Evolutionary conservation across 2,888 invertebrate genomes (phyloP), one percentile per base, ranked within the genome.

Genomic region (Drosophila atripex): DNA sequence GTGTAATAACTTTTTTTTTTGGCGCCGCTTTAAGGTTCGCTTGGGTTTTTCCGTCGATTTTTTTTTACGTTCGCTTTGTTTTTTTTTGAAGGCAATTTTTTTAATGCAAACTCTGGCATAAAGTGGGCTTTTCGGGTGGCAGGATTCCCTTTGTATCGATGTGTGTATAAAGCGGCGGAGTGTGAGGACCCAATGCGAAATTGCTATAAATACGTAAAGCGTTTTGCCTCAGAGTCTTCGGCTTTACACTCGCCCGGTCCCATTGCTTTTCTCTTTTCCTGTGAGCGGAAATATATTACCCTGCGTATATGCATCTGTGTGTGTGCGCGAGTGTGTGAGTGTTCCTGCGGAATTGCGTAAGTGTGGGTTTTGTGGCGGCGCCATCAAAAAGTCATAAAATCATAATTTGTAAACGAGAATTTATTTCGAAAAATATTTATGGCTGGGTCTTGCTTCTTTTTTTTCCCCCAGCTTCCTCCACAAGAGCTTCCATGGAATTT

Each of bases 381-480:
- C 87, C 88, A 87, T 87, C 88, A 87, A 89, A 87, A 87, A 87
- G 86, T 87, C 87, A 87, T 87, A 87, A 89, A 87, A 87, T 89
- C 89, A 87, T 87, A 87, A 87, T 87, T 87, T 87, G 89, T 85
- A 82, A 88, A 87, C 89, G 89, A 88, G 86, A 76, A 87, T 86
- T 89, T 87, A 88, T 87, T 87, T 88, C 83, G 75, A 86, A 86
- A 88, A 77, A 77, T 86, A 83, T 83, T 88, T 88, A 83, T 88
- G 86, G 77, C 60, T 51, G 61, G 78, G 72, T 77, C 51, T 66
- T 21, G 71, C 70, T 70, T 66, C 45, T 50, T 66, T 71, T 35
- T 35, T 35, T 12, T 32, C 8, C 9, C 11, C 6, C 65, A 71
- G 78, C 49, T 54, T 72, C 63, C 71, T 64, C 57, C 64, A 63